These are phyloP conservation scores for Deilephila porcellus DNA, from an alignment of 2,888 invertebrate species.

Conservation along the genomic window DNA sequence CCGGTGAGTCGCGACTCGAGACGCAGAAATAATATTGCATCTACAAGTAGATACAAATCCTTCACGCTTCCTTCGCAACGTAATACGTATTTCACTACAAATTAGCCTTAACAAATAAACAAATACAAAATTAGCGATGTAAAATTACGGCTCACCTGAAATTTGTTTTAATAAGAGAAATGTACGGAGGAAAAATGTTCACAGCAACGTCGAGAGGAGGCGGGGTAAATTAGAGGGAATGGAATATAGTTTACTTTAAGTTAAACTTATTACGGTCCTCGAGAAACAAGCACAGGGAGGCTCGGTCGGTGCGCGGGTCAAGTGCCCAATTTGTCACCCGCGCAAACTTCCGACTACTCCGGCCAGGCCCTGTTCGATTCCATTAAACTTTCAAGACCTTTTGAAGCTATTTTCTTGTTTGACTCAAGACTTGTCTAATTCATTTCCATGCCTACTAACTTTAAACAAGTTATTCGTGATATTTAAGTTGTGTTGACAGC, in stretches of 20 bases:
- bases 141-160: conserved; percentile 41
- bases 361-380: conserved; percentile 80
- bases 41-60: conserved; percentile 41
- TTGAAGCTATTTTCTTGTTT: conserved; percentile 82
- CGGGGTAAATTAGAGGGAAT: conserved; percentile 81
- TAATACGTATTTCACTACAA: conserved; percentile 36
- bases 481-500: conserved; percentile 37
- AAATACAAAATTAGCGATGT: conserved; percentile 31
- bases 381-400: conserved; percentile 85
- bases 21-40: conserved; percentile 69
- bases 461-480: conserved; percentile 37
- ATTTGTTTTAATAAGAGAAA: conserved; percentile 51
- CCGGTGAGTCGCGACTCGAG: conserved; percentile 58
- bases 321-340: conserved; percentile 85
- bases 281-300: conserved; percentile 80
- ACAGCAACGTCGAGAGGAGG: conserved; percentile 62
- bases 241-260: conserved; percentile 85
- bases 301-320: conserved; percentile 78
- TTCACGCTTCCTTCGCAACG: background rate
- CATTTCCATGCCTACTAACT: conserved; percentile 62
- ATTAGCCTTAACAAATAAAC: conserved; percentile 35
- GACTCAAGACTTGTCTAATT: conserved; percentile 81
- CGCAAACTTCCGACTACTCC: conserved; percentile 80
- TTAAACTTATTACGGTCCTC: conserved; percentile 84
- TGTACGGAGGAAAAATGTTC: conserved; percentile 69